Percentiles rank a stretch among this genome's conserved stretches.
Evolutionary conservation across 2,888 invertebrate genomes (phyloP).

Genomic region (Tipula helvola): DNA sequence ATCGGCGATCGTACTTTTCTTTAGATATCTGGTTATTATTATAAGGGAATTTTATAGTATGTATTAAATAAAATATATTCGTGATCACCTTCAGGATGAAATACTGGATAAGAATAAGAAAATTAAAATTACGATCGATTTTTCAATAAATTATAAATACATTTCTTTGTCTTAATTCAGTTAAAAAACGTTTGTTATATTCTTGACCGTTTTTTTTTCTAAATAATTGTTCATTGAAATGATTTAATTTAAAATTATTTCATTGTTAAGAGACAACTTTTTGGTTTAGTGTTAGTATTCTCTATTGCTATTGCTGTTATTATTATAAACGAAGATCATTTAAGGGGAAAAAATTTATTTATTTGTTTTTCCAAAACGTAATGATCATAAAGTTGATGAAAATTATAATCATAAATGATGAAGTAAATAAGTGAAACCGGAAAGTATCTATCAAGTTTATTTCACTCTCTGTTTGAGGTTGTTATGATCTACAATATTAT

Average conservation of each 20-base stretch:
- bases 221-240: conserved; percentile 4
- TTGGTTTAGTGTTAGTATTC: background rate
- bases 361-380: background rate
- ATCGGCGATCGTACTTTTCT: background rate
- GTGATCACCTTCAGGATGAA: background rate
- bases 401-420: background rate
- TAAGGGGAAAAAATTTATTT: background rate
- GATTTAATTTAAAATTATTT: background rate
- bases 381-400: background rate
- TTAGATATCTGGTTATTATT: background rate
- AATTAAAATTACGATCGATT: background rate
- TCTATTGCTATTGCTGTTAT: background rate
- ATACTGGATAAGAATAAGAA: background rate
- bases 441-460: background rate
- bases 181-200: background rate
- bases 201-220: background rate
- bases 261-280: background rate
- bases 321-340: background rate
- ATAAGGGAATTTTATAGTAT: background rate
- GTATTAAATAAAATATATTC: background rate
- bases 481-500: background rate
- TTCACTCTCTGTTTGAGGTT: background rate
- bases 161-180: conserved; percentile 4
- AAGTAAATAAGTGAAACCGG: background rate
- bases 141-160: background rate